phyloP scores from a whole-genome alignment of 2,888 invertebrate species.

The Phalera bucephala region DNA sequence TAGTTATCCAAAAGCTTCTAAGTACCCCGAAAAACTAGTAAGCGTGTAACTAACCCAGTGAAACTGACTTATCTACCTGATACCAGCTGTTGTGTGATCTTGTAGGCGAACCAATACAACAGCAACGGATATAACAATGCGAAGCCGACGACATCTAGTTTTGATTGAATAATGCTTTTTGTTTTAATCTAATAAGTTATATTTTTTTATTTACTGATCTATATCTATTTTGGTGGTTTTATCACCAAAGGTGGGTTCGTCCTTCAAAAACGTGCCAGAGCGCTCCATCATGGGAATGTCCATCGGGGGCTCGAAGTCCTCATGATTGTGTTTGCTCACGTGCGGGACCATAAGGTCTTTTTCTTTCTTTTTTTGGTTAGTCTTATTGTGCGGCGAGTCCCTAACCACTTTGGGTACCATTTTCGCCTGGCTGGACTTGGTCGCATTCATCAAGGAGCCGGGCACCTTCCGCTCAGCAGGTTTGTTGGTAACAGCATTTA shows the following conservation, averaged over 20 bases:
- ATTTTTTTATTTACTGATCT: slow-evolving; percentile 30
- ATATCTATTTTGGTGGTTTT: slow-evolving; percentile 53
- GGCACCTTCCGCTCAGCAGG: slow-evolving; percentile 40
- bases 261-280: slow-evolving; percentile 89
- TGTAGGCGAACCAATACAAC: too few species aligned
- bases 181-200: too few species aligned
- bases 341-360: too few species aligned
- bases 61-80: too few species aligned
- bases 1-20: too few species aligned
- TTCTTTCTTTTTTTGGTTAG: slow-evolving; percentile 7
- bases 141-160: too few species aligned
- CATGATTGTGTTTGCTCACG: slow-evolving; percentile 17
- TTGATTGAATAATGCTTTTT: too few species aligned
- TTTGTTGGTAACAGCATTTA: slow-evolving; percentile 11
- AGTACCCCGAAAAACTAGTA: too few species aligned
- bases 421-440: slow-evolving; percentile 83
- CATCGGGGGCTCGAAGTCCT: slow-evolving; percentile 18
- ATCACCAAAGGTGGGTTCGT: slow-evolving; percentile 85
- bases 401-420: slow-evolving; percentile 64
- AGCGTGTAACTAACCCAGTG: too few species aligned
- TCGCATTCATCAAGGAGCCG: slow-evolving; percentile 78
- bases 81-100: too few species aligned
- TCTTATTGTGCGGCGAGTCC: slow-evolving; percentile 30
- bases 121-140: too few species aligned
- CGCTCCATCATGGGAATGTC: slow-evolving; percentile 75